Evolutionary conservation across 2,797 vertebrate genomes (phyloP).

Genomic region (Danio jaintianensis): DNA sequence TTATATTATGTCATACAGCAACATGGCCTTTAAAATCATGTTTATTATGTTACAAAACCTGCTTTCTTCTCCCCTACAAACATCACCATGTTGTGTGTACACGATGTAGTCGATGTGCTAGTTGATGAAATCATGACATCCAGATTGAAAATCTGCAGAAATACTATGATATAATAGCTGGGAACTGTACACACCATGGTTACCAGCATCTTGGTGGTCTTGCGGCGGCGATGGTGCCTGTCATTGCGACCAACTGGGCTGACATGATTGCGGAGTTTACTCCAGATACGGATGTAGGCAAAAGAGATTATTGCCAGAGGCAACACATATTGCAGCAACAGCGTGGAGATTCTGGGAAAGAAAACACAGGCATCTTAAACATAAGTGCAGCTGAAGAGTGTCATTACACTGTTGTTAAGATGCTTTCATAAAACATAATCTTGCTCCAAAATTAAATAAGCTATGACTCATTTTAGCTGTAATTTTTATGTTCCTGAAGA

Average conservation of each 20-base stretch:
- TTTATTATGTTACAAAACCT: too few species aligned
- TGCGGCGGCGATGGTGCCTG: slow-evolving; percentile 85
- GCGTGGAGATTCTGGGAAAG: slow-evolving; percentile 82
- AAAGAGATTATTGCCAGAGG: slow-evolving; percentile 90
- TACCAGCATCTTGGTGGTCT: slow-evolving; percentile 95
- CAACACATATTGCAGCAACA: slow-evolving; percentile 90
- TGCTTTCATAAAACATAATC: slow-evolving; percentile 4
- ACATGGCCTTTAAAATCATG: too few species aligned
- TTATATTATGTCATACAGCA: too few species aligned
- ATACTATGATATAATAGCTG: not conserved
- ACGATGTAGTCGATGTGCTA: too few species aligned
- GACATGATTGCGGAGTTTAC: slow-evolving; percentile 88
- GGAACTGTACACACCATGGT: slow-evolving; percentile 79
- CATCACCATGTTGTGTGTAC: too few species aligned
- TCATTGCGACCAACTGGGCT: slow-evolving; percentile 82
- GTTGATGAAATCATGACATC: too few species aligned
- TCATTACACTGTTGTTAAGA: slow-evolving; percentile 6
- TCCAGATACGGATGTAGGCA: slow-evolving; percentile 93
- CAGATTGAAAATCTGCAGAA: not conserved
- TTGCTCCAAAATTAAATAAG: not conserved
- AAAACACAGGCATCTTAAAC: not conserved
- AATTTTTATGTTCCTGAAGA: not conserved
- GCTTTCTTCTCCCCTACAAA: too few species aligned
- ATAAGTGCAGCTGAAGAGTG: not conserved
- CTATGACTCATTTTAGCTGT: not conserved